Percentiles rank a stretch among this genome's conserved stretches.
These are phyloP conservation scores for Phalanger gymnotis DNA, from an alignment of 2,797 vertebrate genomes.

Conservation along the genomic window DNA sequence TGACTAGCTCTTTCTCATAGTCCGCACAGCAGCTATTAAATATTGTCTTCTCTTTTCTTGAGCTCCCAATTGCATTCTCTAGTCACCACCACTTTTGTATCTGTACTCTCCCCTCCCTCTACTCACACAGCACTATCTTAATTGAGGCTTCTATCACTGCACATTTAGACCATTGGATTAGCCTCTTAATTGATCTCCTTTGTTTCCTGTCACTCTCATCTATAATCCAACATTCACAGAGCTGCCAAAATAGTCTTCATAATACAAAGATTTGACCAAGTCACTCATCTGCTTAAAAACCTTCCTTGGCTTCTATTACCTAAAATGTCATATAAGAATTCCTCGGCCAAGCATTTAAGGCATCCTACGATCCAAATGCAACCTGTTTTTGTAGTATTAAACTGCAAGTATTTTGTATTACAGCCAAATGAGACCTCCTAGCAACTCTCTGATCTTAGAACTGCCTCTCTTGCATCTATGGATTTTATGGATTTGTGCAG, in stretches of 20 bases:
- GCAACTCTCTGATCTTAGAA: neutral
- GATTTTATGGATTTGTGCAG: neutral
- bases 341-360: neutral
- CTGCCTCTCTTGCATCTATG: neutral
- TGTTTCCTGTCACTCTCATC: neutral
- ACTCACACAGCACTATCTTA: neutral
- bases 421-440: neutral
- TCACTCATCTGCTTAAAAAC: neutral
- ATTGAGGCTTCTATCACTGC: neutral
- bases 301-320: neutral
- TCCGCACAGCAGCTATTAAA: too few species aligned
- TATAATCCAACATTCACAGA: neutral
- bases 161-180: neutral
- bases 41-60: neutral
- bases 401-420: neutral
- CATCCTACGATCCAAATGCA: neutral
- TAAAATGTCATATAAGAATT: neutral
- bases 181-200: neutral
- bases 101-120: neutral
- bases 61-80: neutral
- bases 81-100: neutral
- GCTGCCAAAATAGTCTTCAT: neutral
- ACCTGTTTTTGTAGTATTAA: neutral
- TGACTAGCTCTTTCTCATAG: too few species aligned
- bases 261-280: neutral